Evolutionary conservation across 2,888 invertebrate genomes (phyloP).

Genomic region (Ametastegia equiseti): DNA sequence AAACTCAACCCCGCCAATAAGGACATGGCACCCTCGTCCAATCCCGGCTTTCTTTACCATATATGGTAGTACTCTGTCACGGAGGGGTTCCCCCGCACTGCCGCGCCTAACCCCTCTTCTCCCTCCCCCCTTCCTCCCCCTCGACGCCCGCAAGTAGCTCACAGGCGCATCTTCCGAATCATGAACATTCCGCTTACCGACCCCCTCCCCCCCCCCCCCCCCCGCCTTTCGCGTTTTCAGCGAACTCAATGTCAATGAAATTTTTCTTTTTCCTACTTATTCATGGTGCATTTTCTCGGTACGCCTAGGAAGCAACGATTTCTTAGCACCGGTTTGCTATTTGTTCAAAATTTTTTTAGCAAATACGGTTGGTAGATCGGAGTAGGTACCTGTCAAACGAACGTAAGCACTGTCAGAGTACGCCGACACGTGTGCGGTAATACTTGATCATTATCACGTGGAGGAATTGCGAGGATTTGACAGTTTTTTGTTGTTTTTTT

Average conservation of each 20-base stretch:
- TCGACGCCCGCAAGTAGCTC: constrained; percentile 13
- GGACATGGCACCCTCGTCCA: constrained; percentile 78
- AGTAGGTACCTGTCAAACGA: constrained; percentile 37
- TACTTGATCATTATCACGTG: constrained; percentile 12
- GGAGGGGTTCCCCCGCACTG: constrained; percentile 76
- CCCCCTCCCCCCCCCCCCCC: constrained; percentile 8
- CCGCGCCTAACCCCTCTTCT: constrained; percentile 54
- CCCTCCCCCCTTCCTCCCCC: too few relatives aligned
- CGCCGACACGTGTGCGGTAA: constrained; percentile 40
- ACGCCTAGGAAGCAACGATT: not conserved
- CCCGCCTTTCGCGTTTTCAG: constrained; percentile 36
- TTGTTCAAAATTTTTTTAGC: not conserved
- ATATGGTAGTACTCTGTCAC: constrained; percentile 86
- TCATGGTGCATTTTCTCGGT: not conserved
- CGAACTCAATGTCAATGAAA: constrained; percentile 56
- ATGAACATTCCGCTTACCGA: constrained; percentile 45
- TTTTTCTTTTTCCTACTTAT: constrained; percentile 40
- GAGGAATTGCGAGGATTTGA: not conserved
- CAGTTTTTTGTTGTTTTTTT: not conserved
- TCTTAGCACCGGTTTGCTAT: not conserved
- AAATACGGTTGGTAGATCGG: not conserved
- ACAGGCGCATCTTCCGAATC: constrained; percentile 51
- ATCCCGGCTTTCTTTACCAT: constrained; percentile 87
- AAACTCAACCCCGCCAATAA: constrained; percentile 67
- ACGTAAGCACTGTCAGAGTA: constrained; percentile 39